Evolutionary conservation across 1,140 invertebrate species (phyloP), one percentile per base, ranked within the genome.

Genomic region (Andrena cerasifolii): DNA sequence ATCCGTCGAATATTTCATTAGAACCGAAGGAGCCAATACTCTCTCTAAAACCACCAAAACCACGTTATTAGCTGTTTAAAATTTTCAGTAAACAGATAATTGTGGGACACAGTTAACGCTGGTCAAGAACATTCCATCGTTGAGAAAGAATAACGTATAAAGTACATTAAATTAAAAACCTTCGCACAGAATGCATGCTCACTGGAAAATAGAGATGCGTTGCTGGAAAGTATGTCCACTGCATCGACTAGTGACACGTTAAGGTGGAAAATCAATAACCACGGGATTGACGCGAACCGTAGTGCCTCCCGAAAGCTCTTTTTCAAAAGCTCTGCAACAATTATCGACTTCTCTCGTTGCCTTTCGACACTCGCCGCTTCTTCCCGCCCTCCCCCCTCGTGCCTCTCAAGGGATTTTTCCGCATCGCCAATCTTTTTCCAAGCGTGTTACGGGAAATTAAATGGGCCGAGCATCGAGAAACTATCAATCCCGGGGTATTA

Each of bases 371-470:
- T 3, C 21, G 12, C 16, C 8, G 2, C 18, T 8, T 47, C 21
- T n/a, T 31, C 2, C 14, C n/a, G n/a, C n/a, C n/a, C n/a, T n/a
- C n/a, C 36, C 36, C 4, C 3, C 36, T 31, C 10, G 4, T 7
- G 18, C 5, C 53, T 24, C 54, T 71, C 68, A 1, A 43, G 49
- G 43, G 54, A 59, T 58, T 61, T 61, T 36, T 49, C 21, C n/a
- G 28, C 56, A 7, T 21, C 43, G 56, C 0, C 70, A 16, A 18
- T 33, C 31, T n/a, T 36, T 72, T 36, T 61, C 14, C 21, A 18
- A 58, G 1, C 67, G 18, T 18, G 36, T 58, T 36, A 10, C 14
- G 36, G n/a, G 18, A 21, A 58, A 58, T 56, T 28, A 43, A 43
- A 28, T 58, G 33, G 49, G 6, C 8, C 26, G 16, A 54, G 2